Conservation (phyloP, 2,797 vertebrate genomes). For the Acanthurus leucopareius region DNA sequence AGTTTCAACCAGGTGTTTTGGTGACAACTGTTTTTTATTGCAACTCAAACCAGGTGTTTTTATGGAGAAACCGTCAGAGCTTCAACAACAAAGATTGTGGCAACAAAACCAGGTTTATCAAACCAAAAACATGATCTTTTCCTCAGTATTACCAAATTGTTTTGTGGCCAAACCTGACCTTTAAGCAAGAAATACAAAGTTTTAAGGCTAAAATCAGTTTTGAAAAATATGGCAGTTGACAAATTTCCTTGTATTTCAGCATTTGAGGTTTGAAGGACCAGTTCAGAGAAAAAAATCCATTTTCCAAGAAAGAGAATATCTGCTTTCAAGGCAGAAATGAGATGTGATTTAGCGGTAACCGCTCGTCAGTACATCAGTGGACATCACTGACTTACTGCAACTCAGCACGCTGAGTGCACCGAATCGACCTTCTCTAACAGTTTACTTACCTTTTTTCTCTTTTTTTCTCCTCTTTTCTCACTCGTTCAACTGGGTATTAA, state of each 20-base stretch:
- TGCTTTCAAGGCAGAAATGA: conserved; percentile 15
- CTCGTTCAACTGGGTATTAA: conserved; percentile 73
- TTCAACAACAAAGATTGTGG: too few relatives aligned
- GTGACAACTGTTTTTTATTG: too few relatives aligned
- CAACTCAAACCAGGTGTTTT: too few relatives aligned
- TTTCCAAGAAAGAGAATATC: conserved; percentile 8
- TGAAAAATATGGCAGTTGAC: background rate
- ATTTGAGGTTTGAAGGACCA: background rate
- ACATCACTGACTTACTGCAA: conserved; percentile 25
- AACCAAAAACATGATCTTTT: too few relatives aligned
- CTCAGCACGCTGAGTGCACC: conserved; percentile 33
- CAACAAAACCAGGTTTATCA: too few relatives aligned
- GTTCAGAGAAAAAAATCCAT: conserved; percentile 23
- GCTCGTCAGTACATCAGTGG: background rate
- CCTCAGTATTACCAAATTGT: too few relatives aligned
- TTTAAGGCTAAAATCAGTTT: too few relatives aligned
- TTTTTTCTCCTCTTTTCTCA: conserved; percentile 33
- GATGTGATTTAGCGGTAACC: conserved; percentile 30
- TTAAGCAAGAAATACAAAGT: too few relatives aligned
- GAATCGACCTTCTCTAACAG: background rate
- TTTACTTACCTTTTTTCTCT: conserved; percentile 31
- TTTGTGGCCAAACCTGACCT: too few relatives aligned
- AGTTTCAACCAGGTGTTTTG: too few relatives aligned
- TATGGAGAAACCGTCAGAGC: too few relatives aligned
- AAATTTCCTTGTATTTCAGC: background rate